Percentiles rank a stretch among this genome's conserved stretches.
Evolutionary conservation across 2,113 vertebrate genomes (phyloP).

Genomic region (Talpa occidentalis): DNA sequence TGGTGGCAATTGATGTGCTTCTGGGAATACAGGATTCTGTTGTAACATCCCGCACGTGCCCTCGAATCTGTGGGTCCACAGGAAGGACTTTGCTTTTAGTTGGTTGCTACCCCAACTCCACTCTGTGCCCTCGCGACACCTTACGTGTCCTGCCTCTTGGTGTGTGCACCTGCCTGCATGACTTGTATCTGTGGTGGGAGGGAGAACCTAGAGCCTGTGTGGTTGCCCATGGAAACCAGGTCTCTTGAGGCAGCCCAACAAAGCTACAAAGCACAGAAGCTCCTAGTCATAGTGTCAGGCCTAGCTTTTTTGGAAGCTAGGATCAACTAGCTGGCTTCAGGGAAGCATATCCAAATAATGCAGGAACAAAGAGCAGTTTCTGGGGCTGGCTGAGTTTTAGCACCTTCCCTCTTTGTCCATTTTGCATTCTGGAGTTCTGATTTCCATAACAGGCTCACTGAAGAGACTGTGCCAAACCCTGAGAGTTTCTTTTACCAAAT

Average conservation of each 20-base stretch:
- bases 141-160: not conserved
- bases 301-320: not conserved
- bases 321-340: not conserved
- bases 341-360: slow-evolving; percentile 1
- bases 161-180: not conserved
- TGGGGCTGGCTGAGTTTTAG: not conserved
- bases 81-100: not conserved
- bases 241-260: not conserved
- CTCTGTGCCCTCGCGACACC: not conserved
- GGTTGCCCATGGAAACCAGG: not conserved
- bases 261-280: not conserved
- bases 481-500: not conserved
- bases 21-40: not conserved
- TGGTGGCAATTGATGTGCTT: not conserved
- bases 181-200: not conserved
- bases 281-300: not conserved
- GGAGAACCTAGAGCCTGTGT: fast-evolving
- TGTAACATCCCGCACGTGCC: not conserved
- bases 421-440: not conserved
- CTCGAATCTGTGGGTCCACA: not conserved
- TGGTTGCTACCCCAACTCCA: not conserved
- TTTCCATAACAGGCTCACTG: not conserved
- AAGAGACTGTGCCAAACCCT: not conserved
- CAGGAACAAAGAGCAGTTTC: not conserved
- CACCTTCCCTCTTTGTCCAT: not conserved